Evolutionary conservation across 2,113 vertebrate species (phyloP).

Genomic region (Platichthys flesus): DNA sequence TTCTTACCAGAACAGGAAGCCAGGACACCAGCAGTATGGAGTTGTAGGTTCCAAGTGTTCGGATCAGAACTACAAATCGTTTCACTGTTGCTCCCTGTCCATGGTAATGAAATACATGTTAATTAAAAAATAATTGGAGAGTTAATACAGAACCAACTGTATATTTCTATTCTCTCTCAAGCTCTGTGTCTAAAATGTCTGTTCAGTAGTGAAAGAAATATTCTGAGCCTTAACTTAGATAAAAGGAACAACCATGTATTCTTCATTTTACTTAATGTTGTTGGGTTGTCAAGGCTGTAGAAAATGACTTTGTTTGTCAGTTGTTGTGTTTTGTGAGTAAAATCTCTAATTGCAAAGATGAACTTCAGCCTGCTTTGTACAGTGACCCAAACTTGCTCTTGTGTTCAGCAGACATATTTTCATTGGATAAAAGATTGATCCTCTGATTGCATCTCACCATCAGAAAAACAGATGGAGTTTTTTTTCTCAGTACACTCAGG

Average conservation of each 20-base stretch:
- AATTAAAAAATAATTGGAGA: not conserved
- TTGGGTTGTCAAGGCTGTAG: too few species aligned
- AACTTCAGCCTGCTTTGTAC: not conserved
- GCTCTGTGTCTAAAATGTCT: not conserved
- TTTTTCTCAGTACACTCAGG: too few species aligned
- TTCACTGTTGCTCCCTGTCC: constrained; percentile 92
- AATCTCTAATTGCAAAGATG: not conserved
- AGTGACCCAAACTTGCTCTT: not conserved
- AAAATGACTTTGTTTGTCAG: too few species aligned
- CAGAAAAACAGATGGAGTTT: too few species aligned
- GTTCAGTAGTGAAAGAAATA: not conserved
- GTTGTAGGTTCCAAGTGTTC: constrained; percentile 98
- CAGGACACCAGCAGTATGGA: constrained; percentile 96
- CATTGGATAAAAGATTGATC: too few species aligned
- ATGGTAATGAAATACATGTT: constrained; percentile 1
- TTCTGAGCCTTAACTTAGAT: not conserved
- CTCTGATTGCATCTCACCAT: too few species aligned
- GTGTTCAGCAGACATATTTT: too few species aligned
- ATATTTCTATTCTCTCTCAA: not conserved
- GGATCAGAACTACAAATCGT: constrained; percentile 96
- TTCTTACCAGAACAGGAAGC: constrained; percentile 90
- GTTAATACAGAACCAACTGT: not conserved
- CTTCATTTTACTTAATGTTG: too few species aligned
- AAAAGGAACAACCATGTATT: too few species aligned
- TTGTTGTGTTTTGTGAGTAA: too few species aligned